Evolutionary conservation across 2,797 vertebrate species (phyloP).

Genomic region (Rhinophrynus dorsalis): DNA sequence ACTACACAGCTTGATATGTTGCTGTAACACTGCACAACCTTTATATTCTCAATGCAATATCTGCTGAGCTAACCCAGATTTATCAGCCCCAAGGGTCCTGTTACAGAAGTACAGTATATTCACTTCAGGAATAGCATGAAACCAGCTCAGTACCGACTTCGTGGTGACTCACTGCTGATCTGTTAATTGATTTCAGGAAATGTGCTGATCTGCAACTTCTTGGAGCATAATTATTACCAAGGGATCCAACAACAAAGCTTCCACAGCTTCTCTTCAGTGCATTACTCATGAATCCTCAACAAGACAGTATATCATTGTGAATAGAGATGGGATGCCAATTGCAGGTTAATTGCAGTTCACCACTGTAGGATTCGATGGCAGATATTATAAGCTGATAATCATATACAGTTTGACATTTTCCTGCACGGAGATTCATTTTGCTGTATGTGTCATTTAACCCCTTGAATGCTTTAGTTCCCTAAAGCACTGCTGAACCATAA

Average conservation of each 20-base stretch:
- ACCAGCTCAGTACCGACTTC: not conserved
- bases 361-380: not conserved
- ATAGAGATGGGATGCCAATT: not conserved
- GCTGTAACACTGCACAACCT: not conserved
- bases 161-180: not conserved
- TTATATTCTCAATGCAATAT: not conserved
- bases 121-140: not conserved
- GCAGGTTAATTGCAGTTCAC: not conserved
- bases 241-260: not conserved
- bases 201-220: conserved; percentile 31
- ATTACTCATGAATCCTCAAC: conserved; percentile 20
- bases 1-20: too few species aligned
- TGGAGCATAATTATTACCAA: conserved; percentile 18
- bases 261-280: not conserved
- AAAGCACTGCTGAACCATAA: too few species aligned
- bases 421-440: too few species aligned
- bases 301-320: not conserved
- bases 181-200: not conserved
- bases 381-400: too few species aligned
- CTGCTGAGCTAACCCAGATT: not conserved
- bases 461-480: too few species aligned
- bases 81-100: not conserved
- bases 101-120: not conserved
- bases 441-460: too few species aligned
- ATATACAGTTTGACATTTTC: too few species aligned